These are phyloP conservation scores for Hymenopus coronatus DNA, from an alignment of 2,888 invertebrate genomes.

Conservation along the genomic window DNA sequence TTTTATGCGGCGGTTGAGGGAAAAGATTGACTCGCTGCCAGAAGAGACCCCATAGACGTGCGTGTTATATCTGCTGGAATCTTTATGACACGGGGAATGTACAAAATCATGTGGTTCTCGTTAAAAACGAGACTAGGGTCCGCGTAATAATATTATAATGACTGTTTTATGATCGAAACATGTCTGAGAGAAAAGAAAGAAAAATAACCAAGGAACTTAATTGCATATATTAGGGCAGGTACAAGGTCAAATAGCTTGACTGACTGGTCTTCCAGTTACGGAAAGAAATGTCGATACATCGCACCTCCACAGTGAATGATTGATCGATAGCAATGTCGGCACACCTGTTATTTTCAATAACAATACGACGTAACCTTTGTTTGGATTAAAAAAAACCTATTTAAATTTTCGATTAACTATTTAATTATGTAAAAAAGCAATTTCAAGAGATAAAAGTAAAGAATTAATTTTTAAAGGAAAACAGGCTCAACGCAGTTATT, in stretches of 20 bases:
- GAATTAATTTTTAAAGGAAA: no score
- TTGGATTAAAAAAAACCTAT: neutral
- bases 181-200: neutral
- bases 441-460: no score
- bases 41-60: neutral
- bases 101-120: slow-evolving; percentile 5
- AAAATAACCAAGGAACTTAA: neutral
- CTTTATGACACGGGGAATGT: slow-evolving; percentile 1
- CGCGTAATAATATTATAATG: slow-evolving; percentile 17
- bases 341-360: neutral
- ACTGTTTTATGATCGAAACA: slow-evolving; percentile 2
- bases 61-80: slow-evolving; percentile 10
- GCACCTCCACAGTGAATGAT: neutral
- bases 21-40: neutral
- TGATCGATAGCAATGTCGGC: neutral
- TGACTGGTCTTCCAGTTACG: neutral
- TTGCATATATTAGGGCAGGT: slow-evolving; percentile 1
- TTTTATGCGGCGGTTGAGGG: neutral
- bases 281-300: neutral
- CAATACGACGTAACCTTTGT: neutral
- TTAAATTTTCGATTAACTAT: neutral
- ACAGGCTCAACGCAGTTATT: no score
- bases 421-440: neutral
- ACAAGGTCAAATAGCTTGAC: neutral
- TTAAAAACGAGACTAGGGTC: neutral